Evolutionary conservation across 1,140 invertebrate genomes (phyloP).

Genomic region (Apis laboriosa): DNA sequence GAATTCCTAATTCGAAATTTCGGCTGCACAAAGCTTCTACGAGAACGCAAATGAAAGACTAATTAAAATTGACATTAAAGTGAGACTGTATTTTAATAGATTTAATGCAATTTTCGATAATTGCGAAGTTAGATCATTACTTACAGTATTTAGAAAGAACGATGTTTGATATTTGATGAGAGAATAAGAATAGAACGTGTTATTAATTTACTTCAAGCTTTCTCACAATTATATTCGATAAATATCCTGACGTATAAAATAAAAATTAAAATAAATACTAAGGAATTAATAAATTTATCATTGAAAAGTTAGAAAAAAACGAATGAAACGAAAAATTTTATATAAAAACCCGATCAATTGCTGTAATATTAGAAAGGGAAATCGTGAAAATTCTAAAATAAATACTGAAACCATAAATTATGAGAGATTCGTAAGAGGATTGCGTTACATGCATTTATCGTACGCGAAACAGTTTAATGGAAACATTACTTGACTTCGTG

Average conservation of each 20-base stretch:
- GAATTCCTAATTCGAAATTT: not conserved
- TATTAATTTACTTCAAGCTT: not conserved
- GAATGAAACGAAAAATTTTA: too few relatives aligned
- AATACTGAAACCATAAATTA: not conserved
- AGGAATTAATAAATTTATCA: too few relatives aligned
- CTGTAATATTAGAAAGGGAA: too few relatives aligned
- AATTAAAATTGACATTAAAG: conserved; percentile 14
- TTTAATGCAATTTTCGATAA: conserved; percentile 7
- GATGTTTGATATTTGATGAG: not conserved
- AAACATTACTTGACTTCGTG: conserved; percentile 6
- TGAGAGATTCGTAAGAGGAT: conserved; percentile 7
- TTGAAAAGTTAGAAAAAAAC: too few relatives aligned
- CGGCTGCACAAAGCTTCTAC: not conserved
- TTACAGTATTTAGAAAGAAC: not conserved
- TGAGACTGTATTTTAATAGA: not conserved
- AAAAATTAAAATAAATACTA: too few relatives aligned
- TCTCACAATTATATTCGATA: too few relatives aligned
- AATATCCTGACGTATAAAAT: too few relatives aligned
- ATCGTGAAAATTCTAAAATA: not conserved
- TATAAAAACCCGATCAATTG: too few relatives aligned
- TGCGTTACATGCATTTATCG: not conserved
- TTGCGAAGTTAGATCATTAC: conserved; percentile 1
- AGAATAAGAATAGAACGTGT: not conserved
- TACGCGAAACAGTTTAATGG: conserved; percentile 13
- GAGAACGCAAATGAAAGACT: not conserved